These are phyloP conservation scores for Pavo muticus DNA, from an alignment of 2,113 vertebrate species.

Conservation along the genomic window DNA sequence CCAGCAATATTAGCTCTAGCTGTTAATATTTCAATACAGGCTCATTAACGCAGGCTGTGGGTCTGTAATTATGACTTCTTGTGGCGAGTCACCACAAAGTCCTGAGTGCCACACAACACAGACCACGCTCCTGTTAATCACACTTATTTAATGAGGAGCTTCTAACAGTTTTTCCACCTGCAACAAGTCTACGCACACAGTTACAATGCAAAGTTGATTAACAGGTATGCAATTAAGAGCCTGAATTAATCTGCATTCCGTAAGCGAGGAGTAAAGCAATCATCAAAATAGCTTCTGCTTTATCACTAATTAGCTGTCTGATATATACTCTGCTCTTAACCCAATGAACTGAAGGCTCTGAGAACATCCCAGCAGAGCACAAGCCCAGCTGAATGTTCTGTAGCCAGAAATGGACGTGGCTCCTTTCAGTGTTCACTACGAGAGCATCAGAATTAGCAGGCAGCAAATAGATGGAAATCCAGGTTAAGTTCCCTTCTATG, in stretches of 20 bases:
- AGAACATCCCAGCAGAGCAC: rapidly evolving
- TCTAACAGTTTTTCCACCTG: not conserved
- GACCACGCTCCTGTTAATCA: not conserved
- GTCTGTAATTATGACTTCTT: not conserved
- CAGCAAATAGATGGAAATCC: not conserved
- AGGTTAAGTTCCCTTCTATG: not conserved
- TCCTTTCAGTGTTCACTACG: not conserved
- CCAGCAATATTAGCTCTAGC: not conserved
- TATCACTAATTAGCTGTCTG: not conserved
- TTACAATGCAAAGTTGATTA: not conserved
- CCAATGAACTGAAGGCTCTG: rapidly evolving
- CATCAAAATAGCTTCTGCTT: not conserved
- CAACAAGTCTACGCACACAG: not conserved
- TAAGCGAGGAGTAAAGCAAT: not conserved
- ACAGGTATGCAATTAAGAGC: not conserved
- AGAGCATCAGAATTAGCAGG: not conserved
- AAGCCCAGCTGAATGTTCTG: not conserved
- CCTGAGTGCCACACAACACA: not conserved
- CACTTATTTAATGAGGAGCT: not conserved
- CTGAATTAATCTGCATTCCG: not conserved
- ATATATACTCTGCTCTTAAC: not conserved
- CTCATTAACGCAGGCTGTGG: not conserved
- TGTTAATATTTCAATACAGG: not conserved
- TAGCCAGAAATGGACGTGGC: not conserved
- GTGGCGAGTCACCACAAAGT: not conserved